A percentile compares a stretch with the other conserved stretches of the same genome.
Conservation (phyloP, 2,113 vertebrate species). For the Tichodroma muraria region DNA sequence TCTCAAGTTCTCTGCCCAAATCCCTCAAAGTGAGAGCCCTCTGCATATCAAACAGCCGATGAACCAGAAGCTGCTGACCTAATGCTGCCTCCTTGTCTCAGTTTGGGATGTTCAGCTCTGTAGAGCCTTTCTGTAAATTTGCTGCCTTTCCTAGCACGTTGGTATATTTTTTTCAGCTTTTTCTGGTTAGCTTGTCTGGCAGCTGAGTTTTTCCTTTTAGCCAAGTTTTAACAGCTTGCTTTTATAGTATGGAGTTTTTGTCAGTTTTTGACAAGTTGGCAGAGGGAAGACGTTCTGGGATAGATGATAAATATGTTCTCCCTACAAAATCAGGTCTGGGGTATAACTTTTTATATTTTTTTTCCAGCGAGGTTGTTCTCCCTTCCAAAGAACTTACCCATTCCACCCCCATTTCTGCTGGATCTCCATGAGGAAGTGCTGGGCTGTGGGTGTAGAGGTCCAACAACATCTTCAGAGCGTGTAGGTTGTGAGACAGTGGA, state of each 20-base stretch:
- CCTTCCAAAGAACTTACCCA: neutral
- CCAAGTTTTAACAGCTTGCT: constrained; percentile 61
- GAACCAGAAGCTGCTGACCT: neutral
- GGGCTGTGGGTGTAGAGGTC: neutral
- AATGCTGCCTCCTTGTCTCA: neutral
- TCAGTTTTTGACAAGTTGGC: constrained; percentile 61
- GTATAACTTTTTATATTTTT: neutral
- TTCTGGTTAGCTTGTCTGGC: constrained; percentile 62
- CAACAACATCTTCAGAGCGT: neutral
- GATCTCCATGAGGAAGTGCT: neutral
- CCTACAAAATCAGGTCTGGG: neutral
- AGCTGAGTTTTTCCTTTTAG: constrained; percentile 62
- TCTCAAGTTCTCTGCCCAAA: neutral
- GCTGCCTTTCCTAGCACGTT: neutral
- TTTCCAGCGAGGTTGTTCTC: neutral
- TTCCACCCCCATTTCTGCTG: neutral
- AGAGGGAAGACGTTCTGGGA: constrained; percentile 13
- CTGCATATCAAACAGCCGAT: neutral
- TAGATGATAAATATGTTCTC: constrained; percentile 45
- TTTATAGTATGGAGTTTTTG: constrained; percentile 53
- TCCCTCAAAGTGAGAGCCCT: neutral
- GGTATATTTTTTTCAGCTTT: constrained; percentile 19
- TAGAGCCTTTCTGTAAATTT: neutral
- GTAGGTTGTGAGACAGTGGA: neutral
- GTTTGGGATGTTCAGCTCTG: neutral